Percentiles rank a stretch among this genome's conserved stretches.
phyloP scores from a whole-genome alignment of 2,797 vertebrate genomes.

The Scyliorhinus canicula region DNA sequence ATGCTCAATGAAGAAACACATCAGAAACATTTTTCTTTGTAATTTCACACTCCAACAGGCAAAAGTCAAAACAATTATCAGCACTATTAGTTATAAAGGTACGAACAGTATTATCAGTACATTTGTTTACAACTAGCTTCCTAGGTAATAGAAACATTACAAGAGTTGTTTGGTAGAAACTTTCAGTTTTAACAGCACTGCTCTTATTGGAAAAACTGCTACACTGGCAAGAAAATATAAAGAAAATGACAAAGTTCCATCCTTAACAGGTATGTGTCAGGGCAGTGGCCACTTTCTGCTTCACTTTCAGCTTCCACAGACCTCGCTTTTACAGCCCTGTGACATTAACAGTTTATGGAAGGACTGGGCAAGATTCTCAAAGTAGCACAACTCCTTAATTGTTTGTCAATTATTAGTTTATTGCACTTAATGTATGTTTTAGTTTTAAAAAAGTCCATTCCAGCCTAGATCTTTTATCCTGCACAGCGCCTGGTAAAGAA shows the following conservation, averaged over 20 bases:
- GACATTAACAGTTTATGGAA: not conserved
- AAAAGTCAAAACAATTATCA: conserved; percentile 1
- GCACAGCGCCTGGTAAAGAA: not conserved
- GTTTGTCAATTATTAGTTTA: not conserved
- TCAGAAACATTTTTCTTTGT: conserved; percentile 41
- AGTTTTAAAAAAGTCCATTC: not conserved
- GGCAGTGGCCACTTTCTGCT: not conserved
- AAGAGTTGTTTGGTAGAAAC: not conserved
- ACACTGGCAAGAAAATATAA: conserved; percentile 7
- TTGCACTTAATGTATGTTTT: not conserved
- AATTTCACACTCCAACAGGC: conserved; percentile 38
- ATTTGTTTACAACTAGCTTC: not conserved
- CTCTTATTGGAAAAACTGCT: not conserved
- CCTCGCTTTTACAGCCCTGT: not conserved
- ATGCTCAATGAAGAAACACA: conserved; percentile 30
- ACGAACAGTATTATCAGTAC: not conserved
- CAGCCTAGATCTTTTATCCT: not conserved
- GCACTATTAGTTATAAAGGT: not conserved
- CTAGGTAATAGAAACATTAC: not conserved
- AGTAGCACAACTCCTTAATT: not conserved
- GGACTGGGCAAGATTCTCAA: not conserved
- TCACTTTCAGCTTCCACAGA: not conserved
- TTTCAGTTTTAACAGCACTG: conserved; percentile 6
- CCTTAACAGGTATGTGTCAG: not conserved
- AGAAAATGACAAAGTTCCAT: not conserved